A percentile compares a stretch with the other conserved stretches of the same genome.
phyloP scores from a whole-genome alignment of 2,797 vertebrate species.

The Pangasius macronema region DNA sequence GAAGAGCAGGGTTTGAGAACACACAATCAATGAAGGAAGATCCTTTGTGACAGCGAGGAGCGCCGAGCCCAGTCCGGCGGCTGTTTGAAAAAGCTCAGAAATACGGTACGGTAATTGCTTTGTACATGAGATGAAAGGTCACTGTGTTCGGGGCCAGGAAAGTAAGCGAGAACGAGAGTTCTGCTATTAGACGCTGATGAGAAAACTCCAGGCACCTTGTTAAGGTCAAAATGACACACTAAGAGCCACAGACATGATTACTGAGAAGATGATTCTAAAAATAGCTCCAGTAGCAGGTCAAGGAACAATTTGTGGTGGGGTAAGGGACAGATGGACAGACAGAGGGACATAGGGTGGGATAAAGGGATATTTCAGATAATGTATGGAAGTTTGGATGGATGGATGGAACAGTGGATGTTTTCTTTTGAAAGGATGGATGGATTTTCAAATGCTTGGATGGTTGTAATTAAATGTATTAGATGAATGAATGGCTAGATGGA shows the following conservation, averaged over 20 bases:
- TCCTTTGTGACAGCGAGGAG: constrained; percentile 10
- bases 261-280: not conserved
- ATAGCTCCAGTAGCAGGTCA: not conserved
- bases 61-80: not conserved
- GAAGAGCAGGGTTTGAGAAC: constrained; percentile 16
- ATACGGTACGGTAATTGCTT: constrained; percentile 16
- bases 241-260: not conserved
- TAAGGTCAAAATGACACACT: not conserved
- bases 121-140: constrained; percentile 7
- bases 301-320: not conserved
- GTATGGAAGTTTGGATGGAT: not conserved
- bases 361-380: not conserved
- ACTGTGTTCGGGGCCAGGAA: not conserved
- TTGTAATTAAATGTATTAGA: not conserved
- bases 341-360: not conserved
- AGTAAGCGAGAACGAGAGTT: not conserved
- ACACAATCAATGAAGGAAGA: not conserved
- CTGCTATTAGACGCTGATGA: not conserved
- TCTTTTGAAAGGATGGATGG: not conserved
- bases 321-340: not conserved
- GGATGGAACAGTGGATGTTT: not conserved
- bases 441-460: not conserved
- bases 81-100: constrained; percentile 22
- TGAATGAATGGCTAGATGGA: not conserved
- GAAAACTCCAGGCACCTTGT: not conserved